phyloP scores from a whole-genome alignment of 1,140 invertebrate species.

The Chironomus striatipennis region DNA sequence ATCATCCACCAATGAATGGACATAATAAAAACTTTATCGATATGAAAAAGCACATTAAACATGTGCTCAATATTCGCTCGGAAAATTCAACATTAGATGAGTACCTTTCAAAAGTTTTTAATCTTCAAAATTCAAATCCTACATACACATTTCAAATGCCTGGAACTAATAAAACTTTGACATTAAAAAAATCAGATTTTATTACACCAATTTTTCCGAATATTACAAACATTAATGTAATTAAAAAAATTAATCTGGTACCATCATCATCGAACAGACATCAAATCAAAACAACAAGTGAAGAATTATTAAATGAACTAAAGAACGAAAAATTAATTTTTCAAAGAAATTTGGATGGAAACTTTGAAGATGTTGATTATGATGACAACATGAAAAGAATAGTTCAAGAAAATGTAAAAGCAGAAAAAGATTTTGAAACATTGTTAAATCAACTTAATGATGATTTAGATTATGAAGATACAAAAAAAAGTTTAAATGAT shows the following conservation, averaged over 20 bases:
- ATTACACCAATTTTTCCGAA: constrained; percentile 35
- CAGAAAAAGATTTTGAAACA: constrained; percentile 24
- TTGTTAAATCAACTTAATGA: constrained; percentile 25
- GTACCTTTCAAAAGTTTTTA: constrained; percentile 37
- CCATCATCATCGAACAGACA: constrained; percentile 26
- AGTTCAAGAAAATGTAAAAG: constrained; percentile 24
- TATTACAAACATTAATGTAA: constrained; percentile 27
- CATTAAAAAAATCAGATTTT: constrained; percentile 34
- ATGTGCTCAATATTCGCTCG: not conserved
- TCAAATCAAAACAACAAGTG: constrained; percentile 22
- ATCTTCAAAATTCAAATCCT: constrained; percentile 30
- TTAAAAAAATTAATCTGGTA: not conserved
- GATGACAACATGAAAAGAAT: constrained; percentile 23
- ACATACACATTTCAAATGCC: constrained; percentile 36
- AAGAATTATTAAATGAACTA: not conserved
- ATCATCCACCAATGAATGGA: not conserved
- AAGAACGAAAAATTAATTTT: not conserved
- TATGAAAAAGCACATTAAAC: not conserved
- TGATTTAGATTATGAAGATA: not conserved
- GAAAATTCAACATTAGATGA: constrained; percentile 28
- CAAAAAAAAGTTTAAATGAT: not conserved
- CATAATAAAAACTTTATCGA: not conserved
- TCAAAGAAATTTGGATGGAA: not conserved
- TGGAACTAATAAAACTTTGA: constrained; percentile 29
- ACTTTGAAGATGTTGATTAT: not conserved